Evolutionary conservation across 2,888 invertebrate species (phyloP).

Genomic region (Dicyrtomina minuta): DNA sequence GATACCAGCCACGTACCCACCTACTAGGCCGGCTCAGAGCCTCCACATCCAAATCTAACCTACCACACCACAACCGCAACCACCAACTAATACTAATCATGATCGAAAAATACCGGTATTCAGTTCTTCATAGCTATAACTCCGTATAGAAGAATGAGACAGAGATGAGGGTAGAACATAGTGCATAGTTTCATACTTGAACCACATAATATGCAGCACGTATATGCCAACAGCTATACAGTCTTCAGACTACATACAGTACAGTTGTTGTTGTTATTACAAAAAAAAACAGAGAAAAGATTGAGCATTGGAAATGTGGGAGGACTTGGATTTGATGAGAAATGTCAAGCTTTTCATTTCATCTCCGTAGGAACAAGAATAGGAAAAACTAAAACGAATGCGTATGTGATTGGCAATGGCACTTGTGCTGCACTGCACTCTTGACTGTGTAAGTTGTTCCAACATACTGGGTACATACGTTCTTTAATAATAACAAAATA

Average conservation of each 20-base stretch:
- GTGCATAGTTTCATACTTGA: neutral
- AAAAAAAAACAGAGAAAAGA: neutral
- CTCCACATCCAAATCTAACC: no score
- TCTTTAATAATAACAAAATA: no score
- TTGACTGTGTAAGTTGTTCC: no score
- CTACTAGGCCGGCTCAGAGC: no score
- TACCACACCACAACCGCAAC: no score
- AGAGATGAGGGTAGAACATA: neutral
- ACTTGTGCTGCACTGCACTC: no score
- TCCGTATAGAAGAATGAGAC: no score
- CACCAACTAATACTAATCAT: constrained; percentile 14
- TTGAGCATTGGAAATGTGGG: constrained; percentile 34
- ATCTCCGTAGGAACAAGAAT: constrained; percentile 28
- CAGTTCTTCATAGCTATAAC: neutral
- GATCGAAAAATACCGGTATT: constrained; percentile 19
- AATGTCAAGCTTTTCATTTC: constrained; percentile 40
- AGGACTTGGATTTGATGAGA: constrained; percentile 42
- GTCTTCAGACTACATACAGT: no score
- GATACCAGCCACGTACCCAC: constrained; percentile 12
- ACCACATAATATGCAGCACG: no score
- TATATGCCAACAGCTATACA: no score
- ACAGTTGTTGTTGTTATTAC: neutral
- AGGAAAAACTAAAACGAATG: neutral
- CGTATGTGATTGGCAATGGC: no score
- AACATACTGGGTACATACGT: no score